Percentiles rank a stretch among this genome's conserved stretches.
These are phyloP conservation scores for Hucho hucho DNA, from an alignment of 2,113 vertebrate genomes.

Conservation along the genomic window DNA sequence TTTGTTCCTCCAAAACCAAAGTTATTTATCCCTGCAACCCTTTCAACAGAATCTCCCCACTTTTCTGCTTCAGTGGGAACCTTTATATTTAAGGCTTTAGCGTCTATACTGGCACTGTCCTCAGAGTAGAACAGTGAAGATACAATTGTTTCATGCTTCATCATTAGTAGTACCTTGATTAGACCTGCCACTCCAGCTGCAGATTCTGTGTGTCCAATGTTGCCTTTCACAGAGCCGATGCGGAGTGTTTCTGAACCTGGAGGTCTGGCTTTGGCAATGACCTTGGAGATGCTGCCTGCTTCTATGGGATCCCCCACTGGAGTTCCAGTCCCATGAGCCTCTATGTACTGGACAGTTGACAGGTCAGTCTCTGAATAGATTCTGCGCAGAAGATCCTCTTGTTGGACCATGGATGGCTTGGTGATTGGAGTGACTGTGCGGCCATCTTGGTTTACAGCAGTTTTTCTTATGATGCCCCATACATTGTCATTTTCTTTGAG, in stretches of 20 bases:
- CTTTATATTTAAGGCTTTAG: slow-evolving; percentile 69
- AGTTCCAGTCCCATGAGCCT: slow-evolving; percentile 83
- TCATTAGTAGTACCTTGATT: slow-evolving; percentile 90
- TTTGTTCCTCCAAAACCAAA: slow-evolving; percentile 88
- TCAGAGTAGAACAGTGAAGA: slow-evolving; percentile 82
- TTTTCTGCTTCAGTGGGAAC: slow-evolving; percentile 70
- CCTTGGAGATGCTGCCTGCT: slow-evolving; percentile 73
- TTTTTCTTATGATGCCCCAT: slow-evolving; percentile 81
- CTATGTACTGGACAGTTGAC: slow-evolving; percentile 76
- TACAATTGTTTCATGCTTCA: slow-evolving; percentile 81
- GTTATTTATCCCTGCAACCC: slow-evolving; percentile 86
- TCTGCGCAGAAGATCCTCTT: slow-evolving; percentile 74
- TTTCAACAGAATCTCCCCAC: slow-evolving; percentile 65
- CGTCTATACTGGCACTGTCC: slow-evolving; percentile 71
- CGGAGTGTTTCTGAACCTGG: slow-evolving; percentile 51
- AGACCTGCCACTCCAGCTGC: slow-evolving; percentile 82
- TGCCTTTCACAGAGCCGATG: slow-evolving; percentile 83
- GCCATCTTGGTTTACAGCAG: slow-evolving; percentile 80
- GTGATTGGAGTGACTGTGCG: slow-evolving; percentile 75
- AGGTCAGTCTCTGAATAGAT: slow-evolving; percentile 75
- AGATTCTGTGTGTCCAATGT: slow-evolving; percentile 84
- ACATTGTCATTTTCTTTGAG: slow-evolving; percentile 36
- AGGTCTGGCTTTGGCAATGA: slow-evolving; percentile 68
- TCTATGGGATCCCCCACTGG: slow-evolving; percentile 76
- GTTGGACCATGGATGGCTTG: slow-evolving; percentile 73